Evolutionary conservation across 2,888 invertebrate species (phyloP), one percentile per base, ranked within the genome.

Genomic region (Junonia oenone): DNA sequence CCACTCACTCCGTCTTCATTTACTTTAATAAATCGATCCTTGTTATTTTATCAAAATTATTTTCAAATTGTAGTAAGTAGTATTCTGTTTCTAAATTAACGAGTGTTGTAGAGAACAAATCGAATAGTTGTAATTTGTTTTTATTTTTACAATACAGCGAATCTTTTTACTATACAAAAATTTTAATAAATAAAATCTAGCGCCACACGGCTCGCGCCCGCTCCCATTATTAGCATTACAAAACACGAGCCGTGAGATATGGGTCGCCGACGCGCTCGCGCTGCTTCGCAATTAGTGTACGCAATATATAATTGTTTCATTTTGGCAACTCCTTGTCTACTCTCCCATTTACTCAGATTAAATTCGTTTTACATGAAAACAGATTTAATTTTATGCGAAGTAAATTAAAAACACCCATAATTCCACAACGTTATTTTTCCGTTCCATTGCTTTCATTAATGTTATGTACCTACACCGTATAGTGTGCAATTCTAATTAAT

Each of bases 201-300:
- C 22, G 52, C 61, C 58, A 54, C 58, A 55, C 59, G 58, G 56
- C 55, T 33, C 43, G 55, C 56, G 46, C 31, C 50, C 53, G 59
- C 59, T 62, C 52, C 50, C 58, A 58, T 58, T 58, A 54, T 54
- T 54, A 58, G 54, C 74, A 79, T 86, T 85, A 77, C 85, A 81
- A 83, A 83, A 87, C 78, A 72, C 77, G 67, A 72, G 69, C 76
- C 87, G 85, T 86, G 87, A 87, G 87, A 89, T 88, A 87, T 87
- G 81, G 88, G 88, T 81, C 88, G 81, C 79, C 76, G 83, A 81
- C 78, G 83, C 74, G 75, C 43, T 83, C 73, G 75, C 43, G 78
- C 75, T 73, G 72, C 76, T 80, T 76, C 65, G 76, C 76, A 83
- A 85, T 86, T 85, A 83, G 74, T 74, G 65, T 71, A 74, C 80